Conservation (phyloP, 2,888 invertebrate genomes). For the Helobdella robusta region DNA sequence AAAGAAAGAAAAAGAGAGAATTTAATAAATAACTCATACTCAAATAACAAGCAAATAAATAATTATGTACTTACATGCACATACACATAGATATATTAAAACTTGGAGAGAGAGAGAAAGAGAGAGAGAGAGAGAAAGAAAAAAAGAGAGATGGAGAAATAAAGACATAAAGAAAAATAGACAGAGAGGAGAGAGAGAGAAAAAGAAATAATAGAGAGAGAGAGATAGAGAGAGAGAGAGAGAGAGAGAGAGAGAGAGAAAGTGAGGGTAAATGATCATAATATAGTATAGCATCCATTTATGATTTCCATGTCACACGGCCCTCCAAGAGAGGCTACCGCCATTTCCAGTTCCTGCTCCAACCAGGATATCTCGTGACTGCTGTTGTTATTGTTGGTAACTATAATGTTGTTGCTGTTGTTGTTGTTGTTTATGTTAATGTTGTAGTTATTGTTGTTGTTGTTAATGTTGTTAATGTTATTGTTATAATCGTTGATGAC, state of each 20-base stretch:
- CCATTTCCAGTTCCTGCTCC: conserved; percentile 7
- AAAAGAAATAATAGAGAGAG: neutral
- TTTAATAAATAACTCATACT: too few relatives aligned
- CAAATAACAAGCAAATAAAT: too few relatives aligned
- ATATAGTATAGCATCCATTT: too few relatives aligned
- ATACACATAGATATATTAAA: too few relatives aligned
- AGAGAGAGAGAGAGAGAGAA: neutral
- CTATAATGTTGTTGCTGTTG: conserved; percentile 3
- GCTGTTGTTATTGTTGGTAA: too few relatives aligned
- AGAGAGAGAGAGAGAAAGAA: conserved; percentile 19
- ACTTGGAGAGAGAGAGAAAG: conserved; percentile 14
- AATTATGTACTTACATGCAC: too few relatives aligned
- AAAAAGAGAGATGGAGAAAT: conserved; percentile 3
- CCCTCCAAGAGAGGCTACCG: neutral
- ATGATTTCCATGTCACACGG: too few relatives aligned
- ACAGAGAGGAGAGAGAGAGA: neutral
- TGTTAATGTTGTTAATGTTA: too few relatives aligned
- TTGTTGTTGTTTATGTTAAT: neutral
- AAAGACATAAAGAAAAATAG: neutral
- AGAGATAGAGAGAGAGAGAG: conserved; percentile 1
- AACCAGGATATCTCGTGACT: conserved; percentile 5
- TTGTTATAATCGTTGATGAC: too few relatives aligned
- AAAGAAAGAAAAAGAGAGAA: too few relatives aligned
- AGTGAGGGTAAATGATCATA: neutral
- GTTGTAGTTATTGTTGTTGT: too few relatives aligned